These are phyloP conservation scores for Xanthorhoe spadicearia DNA, from an alignment of 2,888 invertebrate species.

Conservation along the genomic window DNA sequence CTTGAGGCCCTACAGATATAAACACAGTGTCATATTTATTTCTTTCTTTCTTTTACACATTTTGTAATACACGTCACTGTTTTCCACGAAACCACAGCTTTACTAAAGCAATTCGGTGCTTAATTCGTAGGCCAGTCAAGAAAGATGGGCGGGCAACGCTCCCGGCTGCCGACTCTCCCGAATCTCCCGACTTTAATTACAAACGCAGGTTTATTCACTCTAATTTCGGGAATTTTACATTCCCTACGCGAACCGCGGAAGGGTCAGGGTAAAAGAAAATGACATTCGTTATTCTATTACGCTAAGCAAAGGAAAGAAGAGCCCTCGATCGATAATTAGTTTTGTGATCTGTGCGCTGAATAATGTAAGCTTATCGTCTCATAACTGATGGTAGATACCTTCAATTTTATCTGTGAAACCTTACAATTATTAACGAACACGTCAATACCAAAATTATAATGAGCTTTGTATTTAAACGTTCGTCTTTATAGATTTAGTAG, in stretches of 20 bases:
- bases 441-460: too few relatives aligned
- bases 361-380: slow-evolving; percentile 41
- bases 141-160: slow-evolving; percentile 77
- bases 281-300: slow-evolving; percentile 84
- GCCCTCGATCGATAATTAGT: slow-evolving; percentile 74
- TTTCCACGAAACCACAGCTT: not conserved
- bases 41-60: too few relatives aligned
- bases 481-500: too few relatives aligned
- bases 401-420: not conserved
- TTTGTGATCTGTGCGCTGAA: slow-evolving; percentile 61
- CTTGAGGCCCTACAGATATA: too few relatives aligned
- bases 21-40: too few relatives aligned
- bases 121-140: slow-evolving; percentile 83
- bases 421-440: too few relatives aligned
- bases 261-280: slow-evolving; percentile 82
- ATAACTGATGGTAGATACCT: not conserved
- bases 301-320: slow-evolving; percentile 74
- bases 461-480: too few relatives aligned
- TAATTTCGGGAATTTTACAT: slow-evolving; percentile 83
- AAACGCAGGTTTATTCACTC: slow-evolving; percentile 81
- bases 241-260: slow-evolving; percentile 82
- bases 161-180: slow-evolving; percentile 55
- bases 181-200: slow-evolving; percentile 77
- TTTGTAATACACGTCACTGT: not conserved
- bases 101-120: slow-evolving; percentile 83